phyloP scores from a whole-genome alignment of 2,888 invertebrate genomes.

The Rotaria socialis region DNA sequence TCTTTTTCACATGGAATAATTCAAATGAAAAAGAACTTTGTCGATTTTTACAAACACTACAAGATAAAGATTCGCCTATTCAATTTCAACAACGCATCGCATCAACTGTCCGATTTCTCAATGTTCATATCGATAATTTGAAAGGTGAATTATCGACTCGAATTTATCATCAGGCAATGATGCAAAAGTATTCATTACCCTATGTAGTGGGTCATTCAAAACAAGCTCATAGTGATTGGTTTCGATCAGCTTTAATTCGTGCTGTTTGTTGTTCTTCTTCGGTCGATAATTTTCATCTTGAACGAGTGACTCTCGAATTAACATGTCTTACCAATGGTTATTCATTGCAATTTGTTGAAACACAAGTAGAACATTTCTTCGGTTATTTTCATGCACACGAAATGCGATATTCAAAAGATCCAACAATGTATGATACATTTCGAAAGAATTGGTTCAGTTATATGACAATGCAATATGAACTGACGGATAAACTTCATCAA shows the following conservation, averaged over 20 bases:
- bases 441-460: background rate
- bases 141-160: background rate
- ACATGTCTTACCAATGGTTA: background rate
- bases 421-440: background rate
- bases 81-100: background rate
- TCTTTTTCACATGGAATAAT: background rate
- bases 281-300: background rate
- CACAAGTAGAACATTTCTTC: background rate
- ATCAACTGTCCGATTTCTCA: background rate
- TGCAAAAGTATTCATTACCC: background rate
- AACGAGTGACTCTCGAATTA: constrained; percentile 3
- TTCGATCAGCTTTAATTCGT: background rate
- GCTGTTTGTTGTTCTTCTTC: background rate
- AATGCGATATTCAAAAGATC: background rate
- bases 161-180: background rate
- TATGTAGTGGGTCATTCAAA: constrained; percentile 1
- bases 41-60: background rate
- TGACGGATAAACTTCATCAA: background rate
- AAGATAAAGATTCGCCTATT: background rate
- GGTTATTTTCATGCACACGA: background rate
- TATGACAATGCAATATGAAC: background rate
- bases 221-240: background rate
- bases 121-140: background rate
- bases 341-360: background rate
- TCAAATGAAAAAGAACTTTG: background rate